Conservation (phyloP, 1,140 invertebrate species). For the Tetragnatha versicolor region DNA sequence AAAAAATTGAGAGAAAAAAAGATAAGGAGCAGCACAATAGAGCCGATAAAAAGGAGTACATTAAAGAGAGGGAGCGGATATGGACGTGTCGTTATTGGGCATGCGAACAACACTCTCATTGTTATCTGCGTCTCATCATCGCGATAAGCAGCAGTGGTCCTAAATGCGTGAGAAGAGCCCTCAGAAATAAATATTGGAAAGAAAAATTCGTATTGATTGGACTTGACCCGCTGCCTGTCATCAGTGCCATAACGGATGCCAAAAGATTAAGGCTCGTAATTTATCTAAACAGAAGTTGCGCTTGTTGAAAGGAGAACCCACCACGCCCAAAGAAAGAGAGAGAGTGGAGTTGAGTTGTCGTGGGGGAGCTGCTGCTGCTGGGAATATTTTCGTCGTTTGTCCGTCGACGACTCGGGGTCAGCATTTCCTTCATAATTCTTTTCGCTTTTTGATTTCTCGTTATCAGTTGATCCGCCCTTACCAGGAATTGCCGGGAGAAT, state of each 20-base stretch:
- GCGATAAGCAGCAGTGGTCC: not conserved
- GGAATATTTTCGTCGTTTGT: constrained; percentile 23
- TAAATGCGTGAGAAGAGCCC: constrained; percentile 38
- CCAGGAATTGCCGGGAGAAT: too few relatives aligned
- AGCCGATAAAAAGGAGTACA: constrained; percentile 41
- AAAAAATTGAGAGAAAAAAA: not conserved
- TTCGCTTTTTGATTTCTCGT: too few relatives aligned
- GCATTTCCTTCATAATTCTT: too few relatives aligned
- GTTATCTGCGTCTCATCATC: not conserved
- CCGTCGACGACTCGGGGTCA: not conserved
- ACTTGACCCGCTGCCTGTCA: constrained; percentile 35
- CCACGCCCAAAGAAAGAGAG: constrained; percentile 35
- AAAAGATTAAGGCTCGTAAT: constrained; percentile 32
- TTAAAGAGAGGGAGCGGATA: constrained; percentile 7
- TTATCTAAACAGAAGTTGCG: constrained; percentile 48
- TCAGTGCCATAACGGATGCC: constrained; percentile 23
- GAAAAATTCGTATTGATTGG: constrained; percentile 40
- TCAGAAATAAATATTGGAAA: constrained; percentile 38
- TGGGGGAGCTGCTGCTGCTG: not conserved
- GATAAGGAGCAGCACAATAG: constrained; percentile 16
- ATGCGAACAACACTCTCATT: constrained; percentile 38
- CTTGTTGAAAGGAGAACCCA: constrained; percentile 17
- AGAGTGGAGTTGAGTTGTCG: not conserved
- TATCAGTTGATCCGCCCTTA: too few relatives aligned
- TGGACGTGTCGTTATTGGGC: constrained; percentile 31